Evolutionary conservation across 53 echinoderm and acorn worm species (phyloP), one percentile per base, ranked within the genome.

Genomic region (Actinopyga echinites): DNA sequence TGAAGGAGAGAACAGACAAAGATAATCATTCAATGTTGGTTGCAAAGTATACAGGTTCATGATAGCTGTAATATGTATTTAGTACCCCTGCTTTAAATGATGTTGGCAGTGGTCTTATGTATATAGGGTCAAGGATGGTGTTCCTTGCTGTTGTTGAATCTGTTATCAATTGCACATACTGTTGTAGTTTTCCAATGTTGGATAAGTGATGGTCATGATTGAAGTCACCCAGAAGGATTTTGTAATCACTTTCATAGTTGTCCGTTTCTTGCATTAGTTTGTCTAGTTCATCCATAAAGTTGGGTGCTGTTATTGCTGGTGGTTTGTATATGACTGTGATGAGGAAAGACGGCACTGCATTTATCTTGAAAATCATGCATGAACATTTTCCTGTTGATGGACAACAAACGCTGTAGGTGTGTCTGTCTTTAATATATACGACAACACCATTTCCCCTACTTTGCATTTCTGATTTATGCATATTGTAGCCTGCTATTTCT

Each of bases 291-390:
- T 10, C 4, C 38, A 42, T 9, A 71, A 71, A 71, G 20, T 38
- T 24, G 20, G 17, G 3, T 36, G 71, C 6, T 35, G 43, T 34
- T 13, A 42, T 36, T 71, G 37, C 30, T 36, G 71, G 71, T 71
- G 71, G 71, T 71, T 34, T 71, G 42, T 71, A 71, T 34, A 71
- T 35, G 13, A 71, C 71, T 40, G 37, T 17, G 21, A 71, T 36
- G 3, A 37, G 71, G 37, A 35, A 71, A 21, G 71, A 71, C 35
- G 71, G 40, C 8, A 42, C 38, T 20, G 71, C 35, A n/a, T 71
- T 30, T 11, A 19, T 37, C 7, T 9, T 19, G 22, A 71, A 6
- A 35, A 71, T 12, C 71, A 71, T 6, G 11, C 6, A 40, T 22
- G 30, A 13, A 71, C 71, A 71, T 13, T 71, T 30, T 36, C 20